Base-by-base conservation (phyloP, 1,140 invertebrate species). In the Lepidurus packardi region DNA sequence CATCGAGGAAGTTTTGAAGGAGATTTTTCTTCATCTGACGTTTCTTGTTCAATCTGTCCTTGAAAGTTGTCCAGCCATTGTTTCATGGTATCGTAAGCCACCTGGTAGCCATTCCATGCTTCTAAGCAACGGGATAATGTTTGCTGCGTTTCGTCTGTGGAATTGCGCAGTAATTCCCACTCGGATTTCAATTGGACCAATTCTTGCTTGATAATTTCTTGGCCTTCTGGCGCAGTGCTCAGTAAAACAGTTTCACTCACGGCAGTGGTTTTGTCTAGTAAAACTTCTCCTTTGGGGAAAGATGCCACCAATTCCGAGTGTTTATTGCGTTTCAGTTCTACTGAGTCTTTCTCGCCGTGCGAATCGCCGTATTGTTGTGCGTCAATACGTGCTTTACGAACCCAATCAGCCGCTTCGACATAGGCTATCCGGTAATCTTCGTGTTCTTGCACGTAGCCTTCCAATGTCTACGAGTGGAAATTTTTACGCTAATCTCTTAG, bases 81-180 rank as follows among this genome's bases (percentile, higher is more conserved):
- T 79, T 91, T 91, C 86, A 94, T 90, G 77, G 89, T 90, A 34
- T 92, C 90, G 79, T 90, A 91, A 43, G 91, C 91, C 74, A 90
- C 89, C 75, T 91, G 89, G 84, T 94, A 97, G 80, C 95, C 92
- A 11, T 92, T 90, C 95, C 95, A 98, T 1, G 91, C 90, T 1
- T 90, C 86, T n/a, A 95, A 87, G 82, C 94, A 96, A 83, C 92
- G 90, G 24, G 91, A 90, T 11, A 97, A 84, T 76, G 90, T 88
- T 79, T 90, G 90, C 81, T 92, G 90, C 0, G 91, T 91, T 81
- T 97, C 93, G 74, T 91, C 90, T 74, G 92, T 91, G 47, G 93
- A 88, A n/a, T 89, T 87, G 83, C 93, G 91, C 0, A 97, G 83
- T n/a, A 90, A 90, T 81, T 96, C 93, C 93, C 94, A 96, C 81